phyloP scores from a whole-genome alignment of 2,113 vertebrate genomes.

The Brienomyrus brachyistius region DNA sequence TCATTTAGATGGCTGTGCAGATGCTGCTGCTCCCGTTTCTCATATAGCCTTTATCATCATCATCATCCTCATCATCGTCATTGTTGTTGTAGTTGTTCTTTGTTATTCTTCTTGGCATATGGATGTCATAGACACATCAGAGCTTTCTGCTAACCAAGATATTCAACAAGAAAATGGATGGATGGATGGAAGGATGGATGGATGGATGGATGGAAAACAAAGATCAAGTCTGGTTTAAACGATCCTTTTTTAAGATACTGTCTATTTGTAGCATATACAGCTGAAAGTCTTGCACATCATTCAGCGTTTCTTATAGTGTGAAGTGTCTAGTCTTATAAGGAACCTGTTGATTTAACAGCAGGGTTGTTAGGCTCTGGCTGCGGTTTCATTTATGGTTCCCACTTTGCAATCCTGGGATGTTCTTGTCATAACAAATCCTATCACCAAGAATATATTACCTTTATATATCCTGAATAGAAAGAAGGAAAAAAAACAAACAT shows the following conservation, averaged over 20 bases:
- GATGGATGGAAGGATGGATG: not conserved
- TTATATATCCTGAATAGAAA: not conserved
- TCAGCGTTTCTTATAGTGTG: not conserved
- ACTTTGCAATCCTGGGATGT: not conserved
- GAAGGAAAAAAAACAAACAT: not conserved
- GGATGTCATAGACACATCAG: not conserved
- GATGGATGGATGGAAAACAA: no score
- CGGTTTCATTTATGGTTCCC: not conserved
- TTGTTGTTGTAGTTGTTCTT: not conserved
- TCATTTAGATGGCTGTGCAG: not conserved
- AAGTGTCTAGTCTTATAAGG: not conserved
- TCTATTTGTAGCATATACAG: not conserved
- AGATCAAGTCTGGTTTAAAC: not conserved
- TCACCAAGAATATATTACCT: not conserved
- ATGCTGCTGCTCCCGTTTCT: not conserved
- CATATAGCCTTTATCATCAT: not conserved
- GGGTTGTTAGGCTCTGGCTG: not conserved
- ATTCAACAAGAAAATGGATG: not conserved
- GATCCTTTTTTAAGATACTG: not conserved
- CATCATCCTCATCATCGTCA: not conserved
- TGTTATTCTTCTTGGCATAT: not conserved
- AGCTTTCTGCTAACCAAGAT: not conserved
- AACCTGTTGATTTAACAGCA: conserved; percentile 13
- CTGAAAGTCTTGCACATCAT: not conserved
- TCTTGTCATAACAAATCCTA: conserved; percentile 7